A percentile compares a stretch with the other conserved stretches of the same genome.
Evolutionary conservation across 2,888 invertebrate genomes (phyloP).

Genomic region (Heteropelma amictum): DNA sequence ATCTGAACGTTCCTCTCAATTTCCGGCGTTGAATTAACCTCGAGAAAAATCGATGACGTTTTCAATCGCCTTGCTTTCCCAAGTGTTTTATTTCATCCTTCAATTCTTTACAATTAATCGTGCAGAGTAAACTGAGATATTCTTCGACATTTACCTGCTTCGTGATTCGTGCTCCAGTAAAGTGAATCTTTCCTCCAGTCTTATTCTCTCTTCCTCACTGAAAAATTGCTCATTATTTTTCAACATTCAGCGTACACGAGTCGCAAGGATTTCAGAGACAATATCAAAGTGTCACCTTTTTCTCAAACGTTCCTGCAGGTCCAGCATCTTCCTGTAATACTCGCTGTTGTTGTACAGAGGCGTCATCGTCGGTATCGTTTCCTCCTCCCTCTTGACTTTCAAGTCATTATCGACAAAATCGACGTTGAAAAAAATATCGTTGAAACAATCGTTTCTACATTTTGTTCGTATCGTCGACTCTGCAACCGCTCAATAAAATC

Average conservation of each 20-base stretch:
- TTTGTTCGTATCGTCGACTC: neutral
- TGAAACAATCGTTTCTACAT: too few relatives aligned
- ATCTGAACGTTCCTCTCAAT: too few relatives aligned
- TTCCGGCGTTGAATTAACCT: too few relatives aligned
- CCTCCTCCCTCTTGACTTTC: neutral
- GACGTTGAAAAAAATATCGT: neutral
- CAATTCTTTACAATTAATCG: too few relatives aligned
- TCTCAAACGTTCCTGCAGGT: slow-evolving; percentile 72
- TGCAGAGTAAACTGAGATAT: too few relatives aligned
- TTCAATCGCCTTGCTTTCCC: too few relatives aligned
- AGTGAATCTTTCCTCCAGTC: slow-evolving; percentile 72
- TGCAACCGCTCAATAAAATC: too few relatives aligned
- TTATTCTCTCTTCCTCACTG: slow-evolving; percentile 74
- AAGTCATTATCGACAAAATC: slow-evolving; percentile 23
- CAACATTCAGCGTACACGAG: neutral
- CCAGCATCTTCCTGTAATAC: slow-evolving; percentile 73
- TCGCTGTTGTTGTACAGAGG: slow-evolving; percentile 64
- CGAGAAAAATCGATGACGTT: too few relatives aligned
- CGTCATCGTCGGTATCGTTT: slow-evolving; percentile 60
- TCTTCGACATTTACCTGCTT: slow-evolving; percentile 65
- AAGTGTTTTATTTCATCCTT: too few relatives aligned
- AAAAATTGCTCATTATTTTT: slow-evolving; percentile 32
- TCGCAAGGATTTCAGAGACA: neutral
- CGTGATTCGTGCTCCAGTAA: slow-evolving; percentile 70
- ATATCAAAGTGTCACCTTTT: slow-evolving; percentile 65